These are phyloP conservation scores for Drosophila parabipectinata DNA, from an alignment of 1,140 invertebrate genomes.

Conservation along the genomic window DNA sequence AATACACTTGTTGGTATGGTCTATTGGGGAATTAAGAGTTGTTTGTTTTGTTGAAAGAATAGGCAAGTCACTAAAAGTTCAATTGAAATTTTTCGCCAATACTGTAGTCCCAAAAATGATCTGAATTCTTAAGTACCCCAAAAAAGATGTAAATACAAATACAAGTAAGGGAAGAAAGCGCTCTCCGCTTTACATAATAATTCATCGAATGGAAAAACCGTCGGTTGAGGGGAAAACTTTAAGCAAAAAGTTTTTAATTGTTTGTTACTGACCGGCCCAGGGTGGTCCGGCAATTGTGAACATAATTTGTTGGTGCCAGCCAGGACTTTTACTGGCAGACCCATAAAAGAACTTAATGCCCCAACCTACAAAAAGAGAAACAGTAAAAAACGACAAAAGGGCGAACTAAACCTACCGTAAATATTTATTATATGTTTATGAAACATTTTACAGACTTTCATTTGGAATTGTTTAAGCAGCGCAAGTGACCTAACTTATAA, in stretches of 20 bases:
- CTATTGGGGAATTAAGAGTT: no score
- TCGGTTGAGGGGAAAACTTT: constrained; percentile 53
- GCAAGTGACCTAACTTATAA: constrained; percentile 61
- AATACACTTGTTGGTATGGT: constrained; percentile 11
- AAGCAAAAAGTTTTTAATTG: constrained; percentile 74
- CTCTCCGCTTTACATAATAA: constrained; percentile 55
- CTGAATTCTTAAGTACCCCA: constrained; percentile 8
- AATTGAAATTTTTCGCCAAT: no score
- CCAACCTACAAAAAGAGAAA: constrained; percentile 3
- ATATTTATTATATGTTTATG: constrained; percentile 82
- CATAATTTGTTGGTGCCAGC: constrained; percentile 37
- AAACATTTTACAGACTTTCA: constrained; percentile 82
- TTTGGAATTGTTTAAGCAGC: constrained; percentile 72
- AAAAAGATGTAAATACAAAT: constrained; percentile 19
- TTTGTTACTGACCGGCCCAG: constrained; percentile 40
- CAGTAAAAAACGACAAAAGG: neutral
- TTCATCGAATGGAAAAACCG: constrained; percentile 50
- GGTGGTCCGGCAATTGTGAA: constrained; percentile 39
- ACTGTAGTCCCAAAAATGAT: neutral
- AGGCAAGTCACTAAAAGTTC: no score
- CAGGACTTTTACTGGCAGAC: constrained; percentile 23
- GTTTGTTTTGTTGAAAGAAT: no score
- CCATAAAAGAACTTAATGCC: constrained; percentile 39
- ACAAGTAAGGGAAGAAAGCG: constrained; percentile 26
- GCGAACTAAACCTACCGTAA: constrained; percentile 73